Base-by-base conservation (phyloP, 2,797 vertebrate species). In the Geotrypetes seraphini region DNA sequence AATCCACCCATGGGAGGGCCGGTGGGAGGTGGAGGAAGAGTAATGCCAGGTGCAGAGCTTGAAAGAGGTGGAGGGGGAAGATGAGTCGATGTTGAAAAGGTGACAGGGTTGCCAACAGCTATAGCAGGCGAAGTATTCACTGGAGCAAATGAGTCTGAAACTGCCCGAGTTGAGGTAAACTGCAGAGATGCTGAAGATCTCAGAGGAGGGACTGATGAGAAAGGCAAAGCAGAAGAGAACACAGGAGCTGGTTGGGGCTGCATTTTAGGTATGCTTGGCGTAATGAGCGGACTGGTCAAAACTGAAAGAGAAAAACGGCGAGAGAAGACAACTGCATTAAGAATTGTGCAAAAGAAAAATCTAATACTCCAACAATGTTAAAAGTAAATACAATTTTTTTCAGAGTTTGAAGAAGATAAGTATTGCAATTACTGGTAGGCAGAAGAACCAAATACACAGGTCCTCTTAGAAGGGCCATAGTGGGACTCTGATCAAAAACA, bases 1-100 rank as follows among this genome's bases (percentile, higher is more conserved):
- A 92, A 94, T 29, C 76, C 83, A 1, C 86, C 80, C 8, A 69
- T 57, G 2, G 89, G 90, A 1, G 87, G 90, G 22, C 81, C 78
- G 0, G 57, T 13, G 5, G 89, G 73, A 12, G 91, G 84, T 7
- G 75, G 53, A 1, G 79, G 31, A 20, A 76, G 38, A 19, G 44
- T 44, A 10, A 70, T 7, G 5, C 57, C 53, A 2, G 70, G 15
- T 31, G 60, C 4, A 22, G 60, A 63, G 6, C 44, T 35, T 5
- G 54, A 8, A 0, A 43, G 42, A 37, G 57, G 37, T 16, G 59
- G 13, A 12, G 59, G 5, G 7, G 63, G 50, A 11, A 72, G 57
- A 4, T 43, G 51, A 3, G 65, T 3, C 2, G 45, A 19, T 17
- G 48, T 30, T 28, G 28, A 48, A 8, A 39, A 18, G 4, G 30